Evolutionary conservation across 2,888 invertebrate species (phyloP).

Genomic region (Notocelia uddmanniana): DNA sequence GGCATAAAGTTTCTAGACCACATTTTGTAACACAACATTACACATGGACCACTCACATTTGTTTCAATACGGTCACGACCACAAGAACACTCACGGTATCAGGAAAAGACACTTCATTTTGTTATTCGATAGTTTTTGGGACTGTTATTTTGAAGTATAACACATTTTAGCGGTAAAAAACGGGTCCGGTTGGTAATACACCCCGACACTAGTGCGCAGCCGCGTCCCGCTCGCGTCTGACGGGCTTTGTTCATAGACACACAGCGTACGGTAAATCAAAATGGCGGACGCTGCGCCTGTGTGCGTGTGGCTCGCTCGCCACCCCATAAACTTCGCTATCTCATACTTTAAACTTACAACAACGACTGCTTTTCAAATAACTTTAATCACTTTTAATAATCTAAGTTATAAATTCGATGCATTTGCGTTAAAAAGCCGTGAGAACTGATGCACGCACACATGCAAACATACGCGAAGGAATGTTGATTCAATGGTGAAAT

Average conservation of each 20-base stretch:
- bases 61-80: conserved; percentile 81
- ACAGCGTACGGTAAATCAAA: conserved; percentile 84
- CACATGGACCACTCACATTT: conserved; percentile 86
- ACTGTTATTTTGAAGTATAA: conserved; percentile 70
- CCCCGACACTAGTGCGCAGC: conserved; percentile 82
- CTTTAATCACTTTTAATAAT: conserved; percentile 53
- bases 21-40: conserved; percentile 88
- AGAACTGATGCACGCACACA: conserved; percentile 79
- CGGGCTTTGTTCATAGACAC: conserved; percentile 85
- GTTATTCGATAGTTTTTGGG: conserved; percentile 80
- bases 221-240: conserved; percentile 86
- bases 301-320: conserved; percentile 78
- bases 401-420: conserved; percentile 65
- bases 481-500: conserved; percentile 86
- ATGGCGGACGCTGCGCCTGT: conserved; percentile 77
- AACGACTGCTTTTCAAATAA: conserved; percentile 50
- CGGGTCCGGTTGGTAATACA: conserved; percentile 72
- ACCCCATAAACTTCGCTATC: conserved; percentile 56
- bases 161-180: conserved; percentile 84
- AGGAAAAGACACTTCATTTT: conserved; percentile 85
- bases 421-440: conserved; percentile 64
- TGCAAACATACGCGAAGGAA: conserved; percentile 80
- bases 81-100: conserved; percentile 85
- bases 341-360: conserved; percentile 51
- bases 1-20: conserved; percentile 89